Conservation (phyloP, 2,797 vertebrate species). For the Coranthus polyacanthus region DNA sequence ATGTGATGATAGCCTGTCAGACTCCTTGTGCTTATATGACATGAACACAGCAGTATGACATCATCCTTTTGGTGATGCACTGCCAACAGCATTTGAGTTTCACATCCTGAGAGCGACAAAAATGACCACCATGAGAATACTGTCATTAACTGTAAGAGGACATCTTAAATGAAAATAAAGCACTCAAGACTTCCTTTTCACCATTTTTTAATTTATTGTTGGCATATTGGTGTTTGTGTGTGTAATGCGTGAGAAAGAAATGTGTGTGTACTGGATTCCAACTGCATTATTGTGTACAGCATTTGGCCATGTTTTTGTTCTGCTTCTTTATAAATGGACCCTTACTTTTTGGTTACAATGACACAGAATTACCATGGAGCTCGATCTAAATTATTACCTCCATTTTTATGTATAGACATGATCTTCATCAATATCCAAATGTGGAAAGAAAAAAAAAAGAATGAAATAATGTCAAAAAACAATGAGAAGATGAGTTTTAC, state of each 20-base stretch:
- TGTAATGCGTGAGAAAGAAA: conserved; percentile 67
- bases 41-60: no score
- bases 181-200: conserved; percentile 51
- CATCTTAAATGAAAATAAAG: conserved; percentile 31
- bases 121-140: no score
- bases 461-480: conserved; percentile 61
- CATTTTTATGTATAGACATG: conserved; percentile 80
- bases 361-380: conserved; percentile 81
- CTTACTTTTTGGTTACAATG: conserved; percentile 82
- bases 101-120: no score
- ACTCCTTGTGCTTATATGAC: no score
- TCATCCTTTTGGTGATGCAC: no score
- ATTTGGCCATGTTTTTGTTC: conserved; percentile 60
- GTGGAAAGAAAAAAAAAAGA: conserved; percentile 58
- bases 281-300: conserved; percentile 68
- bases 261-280: conserved; percentile 62
- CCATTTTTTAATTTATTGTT: conserved; percentile 83
- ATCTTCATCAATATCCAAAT: conserved; percentile 78
- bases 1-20: no score
- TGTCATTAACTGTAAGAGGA: no score
- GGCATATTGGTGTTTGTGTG: conserved; percentile 77
- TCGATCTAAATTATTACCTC: conserved; percentile 78
- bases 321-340: conserved; percentile 65
- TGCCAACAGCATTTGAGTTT: no score
- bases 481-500: conserved; percentile 67